Evolutionary conservation across 2,113 vertebrate genomes (phyloP).

Genomic region (Corvus moneduloides): DNA sequence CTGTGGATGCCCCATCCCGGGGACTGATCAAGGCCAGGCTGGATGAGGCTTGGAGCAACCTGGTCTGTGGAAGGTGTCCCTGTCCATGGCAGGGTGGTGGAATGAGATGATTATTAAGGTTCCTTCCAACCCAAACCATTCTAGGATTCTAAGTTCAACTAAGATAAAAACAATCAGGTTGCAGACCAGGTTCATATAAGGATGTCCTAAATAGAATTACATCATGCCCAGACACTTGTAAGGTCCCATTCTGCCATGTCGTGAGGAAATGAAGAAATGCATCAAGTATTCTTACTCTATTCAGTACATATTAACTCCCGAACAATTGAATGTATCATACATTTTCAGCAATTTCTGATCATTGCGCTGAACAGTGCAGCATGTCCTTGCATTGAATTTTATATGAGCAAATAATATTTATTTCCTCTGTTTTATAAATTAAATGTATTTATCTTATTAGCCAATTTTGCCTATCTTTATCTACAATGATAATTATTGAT

Average conservation of each 20-base stretch:
- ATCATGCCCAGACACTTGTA: neutral
- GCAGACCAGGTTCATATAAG: neutral
- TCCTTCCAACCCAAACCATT: neutral
- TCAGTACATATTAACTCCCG: neutral
- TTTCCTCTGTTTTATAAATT: neutral
- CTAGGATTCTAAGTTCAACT: neutral
- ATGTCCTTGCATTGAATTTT: neutral
- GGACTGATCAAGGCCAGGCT: rapidly evolving
- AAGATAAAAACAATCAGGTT: neutral
- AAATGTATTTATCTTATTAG: neutral
- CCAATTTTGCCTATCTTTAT: neutral
- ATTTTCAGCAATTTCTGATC: neutral
- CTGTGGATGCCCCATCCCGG: neutral
- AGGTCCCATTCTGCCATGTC: neutral
- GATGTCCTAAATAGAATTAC: neutral
- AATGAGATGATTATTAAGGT: neutral
- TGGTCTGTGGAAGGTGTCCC: rapidly evolving
- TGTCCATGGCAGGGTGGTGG: neutral
- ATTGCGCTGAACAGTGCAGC: neutral
- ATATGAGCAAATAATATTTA: neutral
- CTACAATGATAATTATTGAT: neutral
- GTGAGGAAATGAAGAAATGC: neutral
- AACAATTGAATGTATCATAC: neutral
- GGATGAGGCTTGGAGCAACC: neutral
- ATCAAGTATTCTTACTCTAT: neutral